Base-by-base conservation (phyloP, 1,140 invertebrate species). In the Pseudachorutes palmiensis region DNA sequence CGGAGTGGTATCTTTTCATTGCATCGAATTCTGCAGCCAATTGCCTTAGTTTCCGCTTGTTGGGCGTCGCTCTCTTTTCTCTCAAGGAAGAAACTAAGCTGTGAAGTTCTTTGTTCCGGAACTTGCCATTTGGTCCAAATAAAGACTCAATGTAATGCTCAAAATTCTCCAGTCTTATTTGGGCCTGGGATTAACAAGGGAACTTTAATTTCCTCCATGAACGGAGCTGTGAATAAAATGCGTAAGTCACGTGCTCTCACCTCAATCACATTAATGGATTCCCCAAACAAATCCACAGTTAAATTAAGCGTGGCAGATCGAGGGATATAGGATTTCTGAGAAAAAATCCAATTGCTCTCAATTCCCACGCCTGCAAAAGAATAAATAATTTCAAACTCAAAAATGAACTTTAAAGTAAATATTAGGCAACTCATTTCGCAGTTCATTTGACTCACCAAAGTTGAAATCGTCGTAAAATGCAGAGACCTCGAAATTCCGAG, bases 271-370 rank as follows among this genome's bases (percentile, higher is more conserved):
- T 97, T 96, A 30, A 95, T 84, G 0, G 90, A 90, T 78, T 92
- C 87, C 1, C 93, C 93, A 77, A 96, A 95, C 64, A 96, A 78
- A 76, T 94, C 90, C 1, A 94, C 79, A 0, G 91, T 94, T 2
- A 94, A 80, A 76, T 96, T 96, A 16, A 93, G 79, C 49, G 81
- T 86, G 2, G 85, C 82, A 1, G 90, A 87, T 64, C 91, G 81
- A 1, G 94, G 94, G 29, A 97, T 80, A 75, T 92, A 96, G 0
- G 92, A 95, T 67, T 91, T 87, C 0, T 88, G 85, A 0, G 92
- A 92, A 78, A 92, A 97, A 68, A 97, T 87, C 0, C 95, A 68
- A 78, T 92, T 91, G 0, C 83, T 84, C 76, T 93, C 89, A 60
- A 87, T 83, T 72, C 84, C 87, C 1, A 83, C 86, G 69, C 89